A percentile compares a stretch with the other conserved stretches of the same genome.
Evolutionary conservation across 2,113 vertebrate genomes (phyloP).

Genomic region (Oriolus oriolus): DNA sequence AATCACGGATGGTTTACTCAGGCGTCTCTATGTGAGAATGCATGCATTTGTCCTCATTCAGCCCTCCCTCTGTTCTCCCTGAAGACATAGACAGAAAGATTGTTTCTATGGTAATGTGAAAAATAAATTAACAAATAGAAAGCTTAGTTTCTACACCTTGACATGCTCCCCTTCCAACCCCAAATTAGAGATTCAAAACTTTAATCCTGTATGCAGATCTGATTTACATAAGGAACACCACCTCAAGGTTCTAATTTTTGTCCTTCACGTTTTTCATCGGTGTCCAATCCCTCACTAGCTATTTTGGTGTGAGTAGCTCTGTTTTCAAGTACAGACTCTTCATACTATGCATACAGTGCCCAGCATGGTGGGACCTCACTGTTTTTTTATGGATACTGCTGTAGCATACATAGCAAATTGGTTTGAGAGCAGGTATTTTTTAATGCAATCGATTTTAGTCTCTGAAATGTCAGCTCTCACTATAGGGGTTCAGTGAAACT

Average conservation of each 20-base stretch:
- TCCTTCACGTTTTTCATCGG: neutral
- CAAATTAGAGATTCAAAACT: neutral
- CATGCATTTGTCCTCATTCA: neutral
- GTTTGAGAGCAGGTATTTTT: neutral
- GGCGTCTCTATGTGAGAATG: neutral
- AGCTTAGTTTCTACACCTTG: neutral
- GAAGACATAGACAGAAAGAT: neutral
- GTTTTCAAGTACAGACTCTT: neutral
- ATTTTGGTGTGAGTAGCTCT: neutral
- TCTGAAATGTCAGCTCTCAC: neutral
- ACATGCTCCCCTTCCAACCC: neutral
- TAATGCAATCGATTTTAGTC: neutral
- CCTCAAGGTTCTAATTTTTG: neutral
- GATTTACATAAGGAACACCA: neutral
- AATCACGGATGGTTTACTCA: neutral
- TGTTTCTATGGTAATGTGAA: neutral
- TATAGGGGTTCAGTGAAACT: neutral
- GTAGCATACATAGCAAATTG: neutral
- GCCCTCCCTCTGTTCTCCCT: neutral
- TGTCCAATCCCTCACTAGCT: rapidly evolving
- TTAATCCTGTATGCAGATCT: neutral
- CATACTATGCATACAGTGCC: neutral
- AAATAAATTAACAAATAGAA: neutral
- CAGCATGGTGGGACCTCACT: neutral
- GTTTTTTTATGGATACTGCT: neutral